phyloP scores from a whole-genome alignment of 2,113 vertebrate genomes.

The Emberiza fucata region DNA sequence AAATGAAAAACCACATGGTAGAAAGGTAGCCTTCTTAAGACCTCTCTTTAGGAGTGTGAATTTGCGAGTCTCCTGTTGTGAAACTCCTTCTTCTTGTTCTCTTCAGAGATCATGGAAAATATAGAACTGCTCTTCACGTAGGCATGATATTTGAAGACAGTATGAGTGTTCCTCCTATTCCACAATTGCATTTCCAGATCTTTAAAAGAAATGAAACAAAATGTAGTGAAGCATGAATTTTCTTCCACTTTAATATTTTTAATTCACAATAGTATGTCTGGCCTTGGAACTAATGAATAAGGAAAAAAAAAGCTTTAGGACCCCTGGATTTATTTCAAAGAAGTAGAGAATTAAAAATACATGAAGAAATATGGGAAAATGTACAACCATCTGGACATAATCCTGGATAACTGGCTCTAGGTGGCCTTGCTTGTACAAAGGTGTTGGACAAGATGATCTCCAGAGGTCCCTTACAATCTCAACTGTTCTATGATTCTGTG shows the following conservation, averaged over 20 bases:
- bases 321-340: not conserved
- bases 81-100: not conserved
- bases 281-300: not conserved
- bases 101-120: not conserved
- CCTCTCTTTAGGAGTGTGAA: not conserved
- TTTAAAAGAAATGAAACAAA: not conserved
- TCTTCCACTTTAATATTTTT: not conserved
- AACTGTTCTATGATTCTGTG: not conserved
- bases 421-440: not conserved
- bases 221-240: not conserved
- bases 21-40: not conserved
- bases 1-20: not conserved
- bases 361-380: not conserved
- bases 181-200: not conserved
- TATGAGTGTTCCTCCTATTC: not conserved
- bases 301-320: not conserved
- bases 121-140: not conserved
- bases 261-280: not conserved
- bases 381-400: not conserved
- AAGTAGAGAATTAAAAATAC: not conserved
- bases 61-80: not conserved
- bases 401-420: not conserved
- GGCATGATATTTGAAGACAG: not conserved
- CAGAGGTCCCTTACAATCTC: not conserved
- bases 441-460: not conserved